Percentiles rank a stretch among this genome's conserved stretches.
These are phyloP conservation scores for Notamacropus eugenii DNA, from an alignment of 2,797 vertebrate species.

Conservation along the genomic window DNA sequence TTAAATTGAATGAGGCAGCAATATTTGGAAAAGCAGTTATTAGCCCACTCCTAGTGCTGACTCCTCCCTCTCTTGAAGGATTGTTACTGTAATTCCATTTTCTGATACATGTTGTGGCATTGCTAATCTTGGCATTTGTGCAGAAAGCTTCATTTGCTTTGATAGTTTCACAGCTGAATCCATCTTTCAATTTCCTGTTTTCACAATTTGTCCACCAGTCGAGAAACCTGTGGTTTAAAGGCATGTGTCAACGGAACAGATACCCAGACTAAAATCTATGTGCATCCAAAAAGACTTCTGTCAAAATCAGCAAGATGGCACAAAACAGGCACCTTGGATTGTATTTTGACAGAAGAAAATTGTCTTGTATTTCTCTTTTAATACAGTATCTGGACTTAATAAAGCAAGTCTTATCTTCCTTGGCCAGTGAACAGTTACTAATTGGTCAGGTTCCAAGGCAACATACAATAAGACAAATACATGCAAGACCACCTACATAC, in stretches of 20 bases:
- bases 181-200: slow-evolving; percentile 75
- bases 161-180: slow-evolving; percentile 68
- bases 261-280: slow-evolving; percentile 61
- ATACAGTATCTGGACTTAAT: slow-evolving; percentile 45
- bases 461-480: slow-evolving; percentile 59
- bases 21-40: background rate
- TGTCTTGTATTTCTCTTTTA: slow-evolving; percentile 63
- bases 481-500: slow-evolving; percentile 49
- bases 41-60: background rate
- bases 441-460: slow-evolving; percentile 72
- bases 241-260: slow-evolving; percentile 67
- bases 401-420: slow-evolving; percentile 72
- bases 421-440: slow-evolving; percentile 67
- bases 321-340: slow-evolving; percentile 56
- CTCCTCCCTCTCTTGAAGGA: background rate
- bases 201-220: slow-evolving; percentile 67
- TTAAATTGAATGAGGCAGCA: background rate
- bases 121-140: background rate
- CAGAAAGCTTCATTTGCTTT: slow-evolving; percentile 20
- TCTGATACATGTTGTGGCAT: slow-evolving; percentile 13
- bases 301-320: slow-evolving; percentile 69
- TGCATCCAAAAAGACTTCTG: slow-evolving; percentile 61
- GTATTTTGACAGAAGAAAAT: slow-evolving; percentile 61
- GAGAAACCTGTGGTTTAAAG: slow-evolving; percentile 71
- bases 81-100: slow-evolving; percentile 12